These are phyloP conservation scores for Lucifuga dentata DNA, from an alignment of 2,113 vertebrate species.

Conservation along the genomic window DNA sequence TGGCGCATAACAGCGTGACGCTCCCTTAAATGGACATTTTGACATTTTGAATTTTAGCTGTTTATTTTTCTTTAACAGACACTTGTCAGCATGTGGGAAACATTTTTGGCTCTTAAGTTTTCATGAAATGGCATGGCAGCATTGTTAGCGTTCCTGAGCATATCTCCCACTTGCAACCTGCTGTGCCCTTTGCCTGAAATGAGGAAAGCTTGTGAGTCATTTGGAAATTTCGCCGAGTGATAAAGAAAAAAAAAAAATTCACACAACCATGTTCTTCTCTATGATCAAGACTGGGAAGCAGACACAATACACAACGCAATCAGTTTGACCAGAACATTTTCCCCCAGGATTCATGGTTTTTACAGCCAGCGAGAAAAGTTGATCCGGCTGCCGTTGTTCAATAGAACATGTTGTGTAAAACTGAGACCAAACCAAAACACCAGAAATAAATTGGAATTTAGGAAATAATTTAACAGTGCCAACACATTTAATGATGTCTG, in stretches of 20 bases:
- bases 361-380: background rate
- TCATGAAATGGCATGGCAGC: slow-evolving; percentile 61
- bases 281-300: slow-evolving; percentile 14
- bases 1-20: slow-evolving; percentile 72
- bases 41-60: slow-evolving; percentile 72
- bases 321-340: background rate
- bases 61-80: slow-evolving; percentile 76
- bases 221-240: slow-evolving; percentile 52
- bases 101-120: slow-evolving; percentile 71
- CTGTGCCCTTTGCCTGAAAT: slow-evolving; percentile 60
- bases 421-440: background rate
- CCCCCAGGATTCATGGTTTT: background rate
- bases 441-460: background rate
- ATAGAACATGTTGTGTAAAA: background rate
- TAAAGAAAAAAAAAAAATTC: slow-evolving; percentile 10
- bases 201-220: slow-evolving; percentile 50
- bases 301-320: background rate
- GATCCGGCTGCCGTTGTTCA: slow-evolving; percentile 6
- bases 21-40: slow-evolving; percentile 77
- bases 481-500: no score
- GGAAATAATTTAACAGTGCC: no score
- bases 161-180: slow-evolving; percentile 57
- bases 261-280: background rate
- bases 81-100: slow-evolving; percentile 78
- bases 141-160: slow-evolving; percentile 73